Base-by-base conservation (phyloP, 2,797 vertebrate genomes). In the Coregonus suidteri region DNA sequence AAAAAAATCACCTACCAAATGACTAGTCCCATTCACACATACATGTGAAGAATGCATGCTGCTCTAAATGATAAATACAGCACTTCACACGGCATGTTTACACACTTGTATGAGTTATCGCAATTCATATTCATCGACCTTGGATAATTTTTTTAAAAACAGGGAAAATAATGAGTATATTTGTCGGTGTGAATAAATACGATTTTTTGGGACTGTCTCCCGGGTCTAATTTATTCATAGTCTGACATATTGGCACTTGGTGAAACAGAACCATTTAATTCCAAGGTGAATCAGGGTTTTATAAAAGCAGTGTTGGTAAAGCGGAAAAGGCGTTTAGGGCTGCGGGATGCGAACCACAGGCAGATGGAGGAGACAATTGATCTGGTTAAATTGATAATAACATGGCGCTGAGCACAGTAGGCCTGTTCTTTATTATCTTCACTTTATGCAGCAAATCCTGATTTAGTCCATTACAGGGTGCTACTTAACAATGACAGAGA, bases 241-340 rank as follows among this genome's bases (percentile, higher is more conserved):
- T 65, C 59, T 25, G 73, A 51, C 51, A 84, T 77, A 79, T 75
- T 81, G 54, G 75, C 75, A 83, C 69, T 82, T 79, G 76, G 53
- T 70, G 75, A 79, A 87, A 80, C 74, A 79, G 74, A 84, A 74
- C 75, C 53, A 15, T 78, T 82, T 83, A 80, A 83, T 79, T 82
- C 75, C 56, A 68, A 70, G 75, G 75, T 77, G 71, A 81, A 72
- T 79, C 52, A 25, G 53, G 41, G 62, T 73, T 70, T 83, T 75
- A 80, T 84, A 80, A 82, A 80, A 75, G 75, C 37, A 72, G 51
- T 75, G 69, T 51, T 47, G 25, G 18, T 66, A 34, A 75, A 52
- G 56, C 69, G 70, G 56, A 13, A 41, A 81, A 62, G 54, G 52
- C 6, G 52, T 52, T 56, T 74, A 65, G 71, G 52, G 54, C 31